Evolutionary conservation across 2,888 invertebrate species (phyloP).

Genomic region (Tuta absoluta): DNA sequence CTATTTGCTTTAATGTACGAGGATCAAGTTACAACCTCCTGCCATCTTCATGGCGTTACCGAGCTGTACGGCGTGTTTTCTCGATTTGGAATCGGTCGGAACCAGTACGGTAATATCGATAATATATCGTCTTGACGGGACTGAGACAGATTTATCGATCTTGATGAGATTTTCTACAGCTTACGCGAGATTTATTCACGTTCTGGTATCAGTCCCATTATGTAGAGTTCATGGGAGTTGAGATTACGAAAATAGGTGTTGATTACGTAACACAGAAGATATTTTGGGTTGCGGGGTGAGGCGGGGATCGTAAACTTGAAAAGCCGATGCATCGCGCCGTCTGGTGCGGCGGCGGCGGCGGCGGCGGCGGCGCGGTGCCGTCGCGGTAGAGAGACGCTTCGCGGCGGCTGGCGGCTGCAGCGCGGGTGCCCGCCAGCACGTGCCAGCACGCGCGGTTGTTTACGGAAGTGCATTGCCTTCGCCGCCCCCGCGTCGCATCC

Average conservation of each 20-base stretch:
- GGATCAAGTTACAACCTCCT: conserved; percentile 17
- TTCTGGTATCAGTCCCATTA: not conserved
- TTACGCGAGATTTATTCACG: conserved; percentile 4
- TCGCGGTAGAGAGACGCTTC: conserved; percentile 5
- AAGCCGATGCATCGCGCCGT: conserved; percentile 28
- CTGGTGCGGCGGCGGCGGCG: conserved; percentile 23
- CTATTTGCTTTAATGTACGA: conserved; percentile 23
- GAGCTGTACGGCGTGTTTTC: not conserved
- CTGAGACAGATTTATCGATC: conserved; percentile 10
- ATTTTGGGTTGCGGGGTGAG: conserved; percentile 18
- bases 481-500: conserved; percentile 37
- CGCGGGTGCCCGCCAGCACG: conserved; percentile 3
- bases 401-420: conserved; percentile 26
- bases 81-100: not conserved
- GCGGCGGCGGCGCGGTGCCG: conserved; percentile 24
- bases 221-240: conserved; percentile 2
- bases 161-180: conserved; percentile 8
- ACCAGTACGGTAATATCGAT: conserved; percentile 15
- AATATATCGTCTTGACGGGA: conserved; percentile 10
- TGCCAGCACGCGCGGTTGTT: conserved; percentile 44
- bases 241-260: conserved; percentile 27
- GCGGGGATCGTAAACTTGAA: conserved; percentile 15
- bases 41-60: conserved; percentile 6
- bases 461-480: conserved; percentile 52
- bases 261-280: conserved; percentile 32